A percentile compares a stretch with the other conserved stretches of the same genome.
These are phyloP conservation scores for Dryobotodes eremita DNA, from an alignment of 2,888 invertebrate species.

Conservation along the genomic window DNA sequence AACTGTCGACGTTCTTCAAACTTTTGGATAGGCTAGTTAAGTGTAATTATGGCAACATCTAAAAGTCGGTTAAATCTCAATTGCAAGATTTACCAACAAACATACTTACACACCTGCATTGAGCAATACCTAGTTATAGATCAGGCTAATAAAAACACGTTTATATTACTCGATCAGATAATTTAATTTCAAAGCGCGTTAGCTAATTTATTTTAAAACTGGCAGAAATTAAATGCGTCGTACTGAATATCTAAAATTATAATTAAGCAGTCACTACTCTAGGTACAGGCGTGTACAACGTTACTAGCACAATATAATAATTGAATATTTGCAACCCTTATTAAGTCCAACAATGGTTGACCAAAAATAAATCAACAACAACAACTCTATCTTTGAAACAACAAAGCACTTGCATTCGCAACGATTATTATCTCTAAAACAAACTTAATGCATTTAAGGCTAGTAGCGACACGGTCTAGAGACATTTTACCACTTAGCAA, in stretches of 20 bases:
- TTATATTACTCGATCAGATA: conserved; percentile 21
- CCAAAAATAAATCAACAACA: conserved; percentile 89
- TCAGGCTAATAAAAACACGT: conserved; percentile 7
- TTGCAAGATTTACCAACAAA: neutral
- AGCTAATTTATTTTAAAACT: conserved; percentile 31
- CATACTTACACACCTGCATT: neutral
- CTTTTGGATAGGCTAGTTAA: neutral
- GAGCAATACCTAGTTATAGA: neutral
- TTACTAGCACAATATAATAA: conserved; percentile 68
- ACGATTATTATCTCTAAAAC: conserved; percentile 90
- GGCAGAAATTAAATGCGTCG: conserved; percentile 33
- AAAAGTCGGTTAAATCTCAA: neutral
- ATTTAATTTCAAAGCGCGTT: conserved; percentile 30
- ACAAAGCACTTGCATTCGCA: conserved; percentile 87
- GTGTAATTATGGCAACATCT: neutral
- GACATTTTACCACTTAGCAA: conserved; percentile 84
- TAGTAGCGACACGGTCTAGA: conserved; percentile 90
- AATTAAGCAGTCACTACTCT: conserved; percentile 46
- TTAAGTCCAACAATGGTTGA: conserved; percentile 86
- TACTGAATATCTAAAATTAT: conserved; percentile 20
- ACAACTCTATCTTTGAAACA: conserved; percentile 90
- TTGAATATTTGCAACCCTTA: conserved; percentile 76
- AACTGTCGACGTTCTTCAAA: neutral
- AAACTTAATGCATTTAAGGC: conserved; percentile 90
- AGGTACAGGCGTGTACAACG: conserved; percentile 49